Evolutionary conservation across 2,113 vertebrate genomes (phyloP), one percentile per base, ranked within the genome.

Genomic region (Lophotis ruficrista): DNA sequence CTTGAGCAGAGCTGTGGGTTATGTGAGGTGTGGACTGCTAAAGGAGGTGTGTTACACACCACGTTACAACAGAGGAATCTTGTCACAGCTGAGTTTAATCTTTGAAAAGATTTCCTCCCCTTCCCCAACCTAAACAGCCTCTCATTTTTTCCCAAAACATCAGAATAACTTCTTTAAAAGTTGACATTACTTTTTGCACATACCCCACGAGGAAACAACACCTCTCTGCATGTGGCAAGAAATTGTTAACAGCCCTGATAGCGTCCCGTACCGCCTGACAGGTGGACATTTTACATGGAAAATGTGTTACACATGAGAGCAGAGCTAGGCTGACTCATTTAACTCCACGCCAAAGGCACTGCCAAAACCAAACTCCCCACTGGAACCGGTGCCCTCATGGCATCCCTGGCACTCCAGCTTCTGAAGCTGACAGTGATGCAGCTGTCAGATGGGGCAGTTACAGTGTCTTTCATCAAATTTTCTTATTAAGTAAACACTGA

Each of bases 261-360:
- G 35, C 1, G 0, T 78, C 58, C 64, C 0, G 0, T 62, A 33
- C 21, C 0, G 1, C 57, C 64, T 90, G 84, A 28, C 24, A 73
- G 30, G 51, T 79, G 14, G 70, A 45, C 30, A 41, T 76, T 82
- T 72, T 68, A 57, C 45, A 57, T 35, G 45, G 31, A 69, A 82
- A 87, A 70, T 31, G 60, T 1, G 35, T 81, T 41, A 71, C n/a
- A 38, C 4, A 1, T 41, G 41, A 87, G 21, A 71, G 18, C n/a
- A 79, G 65, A 86, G 53, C n/a, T n/a, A 53, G 27, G 27, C 48
- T 76, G 53, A 61, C 24, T 81, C 38, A 10, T 81, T 73, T 47
- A 93, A 48, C 64, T 75, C 4, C 31, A 38, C 2, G 2, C 16
- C 65, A 79, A 91, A 91, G 35, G 61, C 56, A 37, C 37, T 79